A percentile compares a stretch with the other conserved stretches of the same genome.
Evolutionary conservation across 2,888 invertebrate species (phyloP).

Genomic region (Frankliniella intonsa): DNA sequence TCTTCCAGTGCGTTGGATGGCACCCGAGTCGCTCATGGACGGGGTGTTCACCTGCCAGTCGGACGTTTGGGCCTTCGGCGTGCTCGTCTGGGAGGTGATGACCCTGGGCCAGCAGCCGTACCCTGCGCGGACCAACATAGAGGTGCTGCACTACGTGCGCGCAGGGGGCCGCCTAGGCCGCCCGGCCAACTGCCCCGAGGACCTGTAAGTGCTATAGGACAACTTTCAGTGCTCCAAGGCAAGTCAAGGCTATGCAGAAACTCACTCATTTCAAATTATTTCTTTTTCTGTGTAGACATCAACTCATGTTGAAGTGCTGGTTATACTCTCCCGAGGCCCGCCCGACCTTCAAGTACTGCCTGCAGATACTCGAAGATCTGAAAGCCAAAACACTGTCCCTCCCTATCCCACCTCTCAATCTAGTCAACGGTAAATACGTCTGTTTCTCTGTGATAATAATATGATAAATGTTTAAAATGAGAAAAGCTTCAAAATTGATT

Average conservation of each 20-base stretch:
- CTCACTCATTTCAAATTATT: background rate
- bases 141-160: constrained; percentile 85
- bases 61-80: constrained; percentile 94
- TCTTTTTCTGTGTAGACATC: constrained; percentile 58
- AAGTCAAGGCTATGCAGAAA: background rate
- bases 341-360: constrained; percentile 80
- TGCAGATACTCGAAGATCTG: constrained; percentile 56
- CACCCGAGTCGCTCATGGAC: constrained; percentile 92
- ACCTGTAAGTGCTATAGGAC: constrained; percentile 57
- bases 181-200: constrained; percentile 78
- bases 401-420: constrained; percentile 29
- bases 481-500: too few relatives aligned
- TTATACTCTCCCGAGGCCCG: constrained; percentile 73
- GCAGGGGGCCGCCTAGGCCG: constrained; percentile 79
- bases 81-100: constrained; percentile 94
- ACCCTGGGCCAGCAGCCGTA: constrained; percentile 96
- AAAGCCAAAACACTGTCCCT: constrained; percentile 43
- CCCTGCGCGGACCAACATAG: constrained; percentile 84
- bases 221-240: constrained; percentile 23
- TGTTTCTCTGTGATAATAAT: background rate
- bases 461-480: too few relatives aligned
- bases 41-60: constrained; percentile 95
- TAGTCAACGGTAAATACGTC: constrained; percentile 30
- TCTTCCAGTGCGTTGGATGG: constrained; percentile 94
- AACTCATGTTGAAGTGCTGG: constrained; percentile 86